phyloP scores from a whole-genome alignment of 1,140 invertebrate species.

The Drosophila sp. region DNA sequence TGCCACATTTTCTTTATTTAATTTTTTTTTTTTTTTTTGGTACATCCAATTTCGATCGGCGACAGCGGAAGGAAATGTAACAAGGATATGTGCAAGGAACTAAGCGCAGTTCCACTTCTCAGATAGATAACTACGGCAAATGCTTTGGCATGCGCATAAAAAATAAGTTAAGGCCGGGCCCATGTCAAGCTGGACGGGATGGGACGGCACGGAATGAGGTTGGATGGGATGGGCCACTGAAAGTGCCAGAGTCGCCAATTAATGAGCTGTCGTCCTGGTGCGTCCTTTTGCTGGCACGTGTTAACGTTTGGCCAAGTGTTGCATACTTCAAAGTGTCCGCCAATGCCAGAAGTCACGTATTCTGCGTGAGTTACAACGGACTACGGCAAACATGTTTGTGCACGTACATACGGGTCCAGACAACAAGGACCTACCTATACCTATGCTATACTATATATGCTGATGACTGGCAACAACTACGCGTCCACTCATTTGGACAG shows the following conservation, averaged over 20 bases:
- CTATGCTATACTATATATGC: background rate
- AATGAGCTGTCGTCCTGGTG: slow-evolving; percentile 53
- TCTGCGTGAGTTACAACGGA: slow-evolving; percentile 53
- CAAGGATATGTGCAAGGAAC: slow-evolving; percentile 37
- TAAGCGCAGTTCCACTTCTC: slow-evolving; percentile 15
- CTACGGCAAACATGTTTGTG: slow-evolving; percentile 60
- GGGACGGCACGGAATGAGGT: background rate
- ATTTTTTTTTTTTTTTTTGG: slow-evolving; percentile 18
- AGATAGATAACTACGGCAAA: slow-evolving; percentile 26
- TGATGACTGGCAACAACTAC: slow-evolving; percentile 16
- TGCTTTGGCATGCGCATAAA: slow-evolving; percentile 61
- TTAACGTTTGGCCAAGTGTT: slow-evolving; percentile 64
- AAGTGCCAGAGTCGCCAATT: slow-evolving; percentile 59
- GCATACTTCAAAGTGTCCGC: slow-evolving; percentile 40
- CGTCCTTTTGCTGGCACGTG: slow-evolving; percentile 52
- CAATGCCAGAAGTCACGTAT: slow-evolving; percentile 67
- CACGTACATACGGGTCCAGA: slow-evolving; percentile 46
- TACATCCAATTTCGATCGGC: slow-evolving; percentile 54
- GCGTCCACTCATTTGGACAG: slow-evolving; percentile 16
- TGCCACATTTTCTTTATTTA: slow-evolving; percentile 13
- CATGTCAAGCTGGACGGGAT: background rate
- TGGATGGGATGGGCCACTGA: slow-evolving; percentile 3
- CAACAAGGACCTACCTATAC: slow-evolving; percentile 17
- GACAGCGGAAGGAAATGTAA: slow-evolving; percentile 66
- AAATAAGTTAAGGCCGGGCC: slow-evolving; percentile 69